Percentiles rank a stretch among this genome's conserved stretches.
Evolutionary conservation across 2,113 vertebrate species (phyloP).

Genomic region (Erythrolamprus reginae): DNA sequence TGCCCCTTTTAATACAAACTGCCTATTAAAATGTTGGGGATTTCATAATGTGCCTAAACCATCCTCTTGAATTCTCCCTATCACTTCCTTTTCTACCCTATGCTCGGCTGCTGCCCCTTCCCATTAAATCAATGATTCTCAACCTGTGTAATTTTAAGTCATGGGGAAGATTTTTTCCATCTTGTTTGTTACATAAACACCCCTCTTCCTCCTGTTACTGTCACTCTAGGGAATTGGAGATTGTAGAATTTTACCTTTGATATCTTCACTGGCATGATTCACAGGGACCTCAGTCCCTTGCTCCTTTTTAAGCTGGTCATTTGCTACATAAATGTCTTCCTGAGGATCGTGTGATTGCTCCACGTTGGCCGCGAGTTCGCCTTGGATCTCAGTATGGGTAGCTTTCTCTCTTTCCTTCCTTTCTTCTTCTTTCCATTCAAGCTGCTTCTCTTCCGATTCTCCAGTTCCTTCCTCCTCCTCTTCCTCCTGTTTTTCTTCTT

Average conservation of each 20-base stretch:
- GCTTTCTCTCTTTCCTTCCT: background rate
- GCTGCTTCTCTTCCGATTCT: background rate
- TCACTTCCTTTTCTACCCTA: background rate
- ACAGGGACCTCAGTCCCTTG: slow-evolving; percentile 22
- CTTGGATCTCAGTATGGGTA: background rate
- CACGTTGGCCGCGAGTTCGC: background rate
- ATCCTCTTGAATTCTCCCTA: background rate
- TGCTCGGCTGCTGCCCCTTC: background rate
- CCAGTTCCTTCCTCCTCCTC: background rate
- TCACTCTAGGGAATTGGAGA: background rate
- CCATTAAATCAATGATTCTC: background rate
- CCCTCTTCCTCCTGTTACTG: background rate
- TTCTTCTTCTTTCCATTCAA: background rate
- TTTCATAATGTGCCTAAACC: background rate
- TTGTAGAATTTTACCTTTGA: slow-evolving; percentile 61
- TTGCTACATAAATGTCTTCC: background rate
- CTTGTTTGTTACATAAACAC: too few relatives aligned
- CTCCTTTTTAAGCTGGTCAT: slow-evolving; percentile 27
- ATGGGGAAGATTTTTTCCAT: background rate
- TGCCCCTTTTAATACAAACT: background rate
- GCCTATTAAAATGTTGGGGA: background rate
- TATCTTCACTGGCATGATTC: slow-evolving; percentile 61
- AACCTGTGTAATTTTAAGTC: background rate
- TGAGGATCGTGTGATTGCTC: background rate
- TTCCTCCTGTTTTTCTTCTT: background rate